Base-by-base conservation (phyloP, 2,797 vertebrate species). In the Arctocebus calabarensis region DNA sequence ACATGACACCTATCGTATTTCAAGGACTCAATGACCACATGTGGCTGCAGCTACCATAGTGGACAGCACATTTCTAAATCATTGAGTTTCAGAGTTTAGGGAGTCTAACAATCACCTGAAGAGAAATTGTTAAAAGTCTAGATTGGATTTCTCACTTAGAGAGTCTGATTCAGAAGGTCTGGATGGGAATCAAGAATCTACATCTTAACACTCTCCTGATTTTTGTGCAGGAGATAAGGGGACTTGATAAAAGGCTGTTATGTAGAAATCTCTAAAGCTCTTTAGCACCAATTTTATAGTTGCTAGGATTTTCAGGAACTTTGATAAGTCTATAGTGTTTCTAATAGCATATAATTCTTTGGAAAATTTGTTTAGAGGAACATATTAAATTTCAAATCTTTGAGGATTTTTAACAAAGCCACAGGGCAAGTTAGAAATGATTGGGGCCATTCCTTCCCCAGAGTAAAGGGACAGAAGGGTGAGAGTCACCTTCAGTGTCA, bases 351-450 rank as follows among this genome's bases (percentile, higher is more conserved):
- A 62, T 62, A 43, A 40, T 81, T 81, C 55, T 81, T 22, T 66
- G 32, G 43, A 74, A 91, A 88, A 40, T 85, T 68, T 89, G 23
- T 48, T 84, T 89, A 71, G 34, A 9, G 23, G 29, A 74, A 3
- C 10, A n/a, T 45, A 85, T 6, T 92, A 73, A 82, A 92, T 95
- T 84, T 90, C 23, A 70, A 45, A 79, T 90, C 16, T 71, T 70
- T 66, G 81, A 29, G 52, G 29, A 90, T 43, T 79, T 85, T 71
- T 70, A 68, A 57, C 66, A 90, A 85, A 92, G 17, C 8, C n/a
- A 3, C 10, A 64, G 22, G 82, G 57, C 45, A 88, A 45, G 25
- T 85, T 74, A 62, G 27, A 90, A 45, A 25, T 79, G 64, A 73
- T 22, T 88, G 17, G 45, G 16, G 7, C 8, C 5, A 68, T 14